phyloP scores from a whole-genome alignment of 2,113 vertebrate genomes.

The Jacana jacana region DNA sequence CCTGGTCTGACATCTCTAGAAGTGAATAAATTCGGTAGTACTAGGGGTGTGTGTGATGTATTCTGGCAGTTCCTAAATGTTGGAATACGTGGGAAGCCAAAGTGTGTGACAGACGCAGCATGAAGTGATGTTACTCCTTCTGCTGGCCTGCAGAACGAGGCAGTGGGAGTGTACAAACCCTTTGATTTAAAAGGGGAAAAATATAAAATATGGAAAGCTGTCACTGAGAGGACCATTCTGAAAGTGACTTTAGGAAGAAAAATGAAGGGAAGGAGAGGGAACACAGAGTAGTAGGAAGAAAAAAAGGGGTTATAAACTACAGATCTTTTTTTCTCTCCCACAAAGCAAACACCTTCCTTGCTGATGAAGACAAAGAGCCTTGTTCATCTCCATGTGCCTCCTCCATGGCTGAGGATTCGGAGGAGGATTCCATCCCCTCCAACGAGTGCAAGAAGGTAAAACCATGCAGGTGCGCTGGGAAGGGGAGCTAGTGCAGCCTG shows the following conservation, averaged over 20 bases:
- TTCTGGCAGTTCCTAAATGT: not conserved
- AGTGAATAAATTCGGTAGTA: not conserved
- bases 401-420: conserved; percentile 85
- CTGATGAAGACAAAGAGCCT: conserved; percentile 77
- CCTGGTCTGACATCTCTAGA: not conserved
- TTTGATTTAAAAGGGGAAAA: not conserved
- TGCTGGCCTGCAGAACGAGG: not conserved
- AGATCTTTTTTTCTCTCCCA: not conserved
- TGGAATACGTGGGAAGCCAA: not conserved
- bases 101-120: not conserved
- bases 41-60: not conserved
- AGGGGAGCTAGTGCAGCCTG: not conserved
- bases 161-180: not conserved
- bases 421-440: conserved; percentile 81
- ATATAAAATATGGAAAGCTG: not conserved
- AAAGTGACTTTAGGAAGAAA: not conserved
- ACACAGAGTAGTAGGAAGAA: not conserved
- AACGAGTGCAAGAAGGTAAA: conserved; percentile 92
- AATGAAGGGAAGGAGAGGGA: not conserved
- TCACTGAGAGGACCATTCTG: not conserved
- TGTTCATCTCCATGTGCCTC: conserved; percentile 74
- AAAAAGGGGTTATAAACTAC: not conserved
- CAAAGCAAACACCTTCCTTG: conserved; percentile 70
- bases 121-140: not conserved
- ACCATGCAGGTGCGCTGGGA: not conserved